A percentile compares a stretch with the other conserved stretches of the same genome.
Conservation (phyloP, 2,113 vertebrate species). For the Sebastes schlegelii region DNA sequence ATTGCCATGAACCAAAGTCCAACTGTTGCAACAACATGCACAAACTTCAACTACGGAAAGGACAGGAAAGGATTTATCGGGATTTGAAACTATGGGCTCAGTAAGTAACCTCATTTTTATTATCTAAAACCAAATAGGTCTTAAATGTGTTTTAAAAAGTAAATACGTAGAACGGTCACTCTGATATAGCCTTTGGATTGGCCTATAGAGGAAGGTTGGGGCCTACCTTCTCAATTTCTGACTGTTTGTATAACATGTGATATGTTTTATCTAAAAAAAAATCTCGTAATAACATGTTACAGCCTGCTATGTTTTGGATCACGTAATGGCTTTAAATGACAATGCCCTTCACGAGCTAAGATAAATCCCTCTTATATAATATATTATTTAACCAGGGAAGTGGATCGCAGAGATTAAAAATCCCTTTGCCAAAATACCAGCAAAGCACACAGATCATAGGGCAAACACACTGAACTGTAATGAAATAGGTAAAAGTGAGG, state of each 20-base stretch:
- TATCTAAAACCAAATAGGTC: conserved; percentile 9
- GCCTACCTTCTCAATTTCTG: not conserved
- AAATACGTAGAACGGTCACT: not conserved
- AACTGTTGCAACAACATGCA: conserved; percentile 67
- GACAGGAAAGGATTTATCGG: conserved; percentile 49
- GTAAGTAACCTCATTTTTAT: conserved; percentile 57
- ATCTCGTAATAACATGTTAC: not conserved
- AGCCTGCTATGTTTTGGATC: not conserved
- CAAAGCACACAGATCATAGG: conserved; percentile 11
- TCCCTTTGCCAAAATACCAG: conserved; percentile 26
- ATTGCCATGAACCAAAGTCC: conserved; percentile 82
- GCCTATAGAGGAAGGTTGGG: not conserved
- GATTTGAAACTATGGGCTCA: conserved; percentile 38
- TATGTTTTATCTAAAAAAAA: not conserved
- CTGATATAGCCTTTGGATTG: not conserved
- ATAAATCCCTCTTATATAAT: conserved; percentile 65
- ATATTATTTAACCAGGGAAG: conserved; percentile 54
- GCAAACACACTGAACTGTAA: not conserved
- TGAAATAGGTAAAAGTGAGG: not conserved
- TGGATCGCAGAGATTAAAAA: conserved; percentile 50
- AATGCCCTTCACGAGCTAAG: conserved; percentile 18
- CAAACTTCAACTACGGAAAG: conserved; percentile 54
- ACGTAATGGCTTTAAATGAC: conserved; percentile 8
- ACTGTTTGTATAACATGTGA: not conserved
- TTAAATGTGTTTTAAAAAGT: not conserved